phyloP scores from a whole-genome alignment of 2,797 vertebrate species.

The Syngnathus acus region DNA sequence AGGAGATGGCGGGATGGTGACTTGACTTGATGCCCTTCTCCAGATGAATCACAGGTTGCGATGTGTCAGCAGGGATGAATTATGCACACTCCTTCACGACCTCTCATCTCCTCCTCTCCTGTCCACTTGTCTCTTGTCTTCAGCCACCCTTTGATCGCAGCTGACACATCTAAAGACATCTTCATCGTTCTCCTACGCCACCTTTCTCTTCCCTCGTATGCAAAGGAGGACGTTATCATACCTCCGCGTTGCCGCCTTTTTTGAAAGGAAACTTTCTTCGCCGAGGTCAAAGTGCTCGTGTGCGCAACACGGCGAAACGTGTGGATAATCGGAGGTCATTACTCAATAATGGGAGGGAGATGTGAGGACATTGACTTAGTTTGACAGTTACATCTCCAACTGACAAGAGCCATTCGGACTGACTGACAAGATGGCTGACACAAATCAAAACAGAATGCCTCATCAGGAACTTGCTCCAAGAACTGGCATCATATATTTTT shows the following conservation, averaged over 20 bases:
- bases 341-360: slow-evolving; percentile 38
- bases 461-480: slow-evolving; percentile 36
- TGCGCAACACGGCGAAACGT: slow-evolving; percentile 30
- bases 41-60: slow-evolving; percentile 67
- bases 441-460: slow-evolving; percentile 48
- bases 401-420: slow-evolving; percentile 62
- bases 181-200: slow-evolving; percentile 27
- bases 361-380: slow-evolving; percentile 42
- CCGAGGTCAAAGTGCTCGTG: not conserved
- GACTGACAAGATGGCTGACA: slow-evolving; percentile 69
- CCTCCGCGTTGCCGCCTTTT: slow-evolving; percentile 4
- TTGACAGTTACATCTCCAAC: slow-evolving; percentile 60
- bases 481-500: slow-evolving; percentile 12
- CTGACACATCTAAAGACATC: slow-evolving; percentile 59
- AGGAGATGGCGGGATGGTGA: slow-evolving; percentile 48
- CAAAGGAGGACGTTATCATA: slow-evolving; percentile 16
- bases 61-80: slow-evolving; percentile 72
- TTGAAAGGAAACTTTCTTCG: not conserved
- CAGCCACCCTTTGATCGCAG: slow-evolving; percentile 55
- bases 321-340: slow-evolving; percentile 45
- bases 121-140: slow-evolving; percentile 54
- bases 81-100: slow-evolving; percentile 59
- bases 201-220: slow-evolving; percentile 20
- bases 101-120: slow-evolving; percentile 38
- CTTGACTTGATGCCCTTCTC: slow-evolving; percentile 68